Evolutionary conservation across 2,113 vertebrate genomes (phyloP).

Genomic region (Falcunculus frontatus): DNA sequence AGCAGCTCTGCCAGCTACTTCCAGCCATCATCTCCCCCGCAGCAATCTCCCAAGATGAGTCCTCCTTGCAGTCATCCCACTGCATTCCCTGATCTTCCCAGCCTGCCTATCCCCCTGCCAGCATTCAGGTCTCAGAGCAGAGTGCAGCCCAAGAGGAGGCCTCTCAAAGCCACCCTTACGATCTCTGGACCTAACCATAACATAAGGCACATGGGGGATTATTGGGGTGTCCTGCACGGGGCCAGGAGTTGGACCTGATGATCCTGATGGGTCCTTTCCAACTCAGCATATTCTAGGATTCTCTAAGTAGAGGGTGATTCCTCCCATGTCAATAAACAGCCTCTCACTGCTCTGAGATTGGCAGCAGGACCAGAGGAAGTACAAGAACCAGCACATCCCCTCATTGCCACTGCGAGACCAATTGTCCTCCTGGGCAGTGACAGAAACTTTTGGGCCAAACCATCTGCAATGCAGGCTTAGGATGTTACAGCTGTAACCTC

Average conservation of each 20-base stretch:
- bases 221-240: background rate
- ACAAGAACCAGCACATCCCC: background rate
- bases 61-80: background rate
- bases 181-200: background rate
- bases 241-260: background rate
- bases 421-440: background rate
- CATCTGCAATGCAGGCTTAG: slow-evolving; percentile 41
- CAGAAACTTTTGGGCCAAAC: background rate
- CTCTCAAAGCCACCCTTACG: background rate
- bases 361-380: background rate
- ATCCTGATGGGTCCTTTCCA: background rate
- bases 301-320: background rate
- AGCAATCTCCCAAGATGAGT: background rate
- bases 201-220: background rate
- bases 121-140: background rate
- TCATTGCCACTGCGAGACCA: background rate
- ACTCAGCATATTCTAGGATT: background rate
- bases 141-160: background rate
- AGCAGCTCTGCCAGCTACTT: background rate
- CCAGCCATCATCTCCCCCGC: background rate
- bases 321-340: fast-evolving
- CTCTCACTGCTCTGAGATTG: background rate
- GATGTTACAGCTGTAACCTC: background rate
- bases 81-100: background rate
- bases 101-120: background rate